Base-by-base conservation (phyloP, 2,797 vertebrate genomes). In the Epinephelus coioides region DNA sequence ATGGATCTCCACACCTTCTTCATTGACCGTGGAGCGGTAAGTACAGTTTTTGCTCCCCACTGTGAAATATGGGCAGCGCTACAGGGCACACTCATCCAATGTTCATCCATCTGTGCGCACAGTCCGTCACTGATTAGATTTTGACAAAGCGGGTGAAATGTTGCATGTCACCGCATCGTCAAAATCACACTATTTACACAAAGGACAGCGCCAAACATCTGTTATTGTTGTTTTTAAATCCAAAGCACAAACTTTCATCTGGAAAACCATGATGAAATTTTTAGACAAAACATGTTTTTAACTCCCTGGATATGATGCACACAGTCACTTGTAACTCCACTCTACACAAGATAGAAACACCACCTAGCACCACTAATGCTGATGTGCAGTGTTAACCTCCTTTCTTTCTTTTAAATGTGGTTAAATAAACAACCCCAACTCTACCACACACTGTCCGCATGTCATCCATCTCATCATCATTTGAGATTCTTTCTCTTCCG, bases 1-100 rank as follows among this genome's bases (percentile, higher is more conserved):
- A 94, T 96, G 83, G 96, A 98, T 86, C 97, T 99, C 72, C 96
- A 97, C 89, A 96, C 94, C 50, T 97, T 98, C 88, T 99, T 99
- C 88, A 93, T 99, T 90, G 98, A 99, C 89, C 92, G 96, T 80
- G 95, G 96, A 89, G 98, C 97, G 67, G 98, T 99, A 94, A 92
- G 98, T 96, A 12, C 17, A 73, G 17, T 46, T 44, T 51, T 59
- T 70, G 34, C 49, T 55, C 3, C 5, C 8, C 13, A n/a, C 5
- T 8, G 21, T 38, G n/a, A 72, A 43, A 21, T 59, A 53, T 51
- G 19, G 11, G 11, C 15, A 74, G 34, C 17, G 14, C 5, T 27
- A 10, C 27, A 64, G 1, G 7, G 54, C 19, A 54, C 10, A 65
- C 43, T 68, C 18, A 30, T 54, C 19, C 40, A 63, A 1, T 69